These are phyloP conservation scores for Apamea epomidion DNA, from an alignment of 2,888 invertebrate genomes.

Conservation along the genomic window DNA sequence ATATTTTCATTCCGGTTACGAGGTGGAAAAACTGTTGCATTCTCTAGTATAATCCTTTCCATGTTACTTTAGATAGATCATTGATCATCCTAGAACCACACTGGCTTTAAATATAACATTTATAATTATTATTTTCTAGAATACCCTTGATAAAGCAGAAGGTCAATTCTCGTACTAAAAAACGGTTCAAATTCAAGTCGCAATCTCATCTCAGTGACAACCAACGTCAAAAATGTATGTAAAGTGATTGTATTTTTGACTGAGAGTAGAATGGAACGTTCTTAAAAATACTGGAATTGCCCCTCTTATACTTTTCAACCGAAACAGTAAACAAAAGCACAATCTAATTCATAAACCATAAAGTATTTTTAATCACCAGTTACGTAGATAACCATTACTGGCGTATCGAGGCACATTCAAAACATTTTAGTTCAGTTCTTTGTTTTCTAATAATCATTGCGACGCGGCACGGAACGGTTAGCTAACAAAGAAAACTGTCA, in stretches of 20 bases:
- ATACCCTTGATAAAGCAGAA: neutral
- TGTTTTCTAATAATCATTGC: conserved; percentile 66
- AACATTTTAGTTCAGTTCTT: conserved; percentile 61
- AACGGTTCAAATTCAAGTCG: neutral
- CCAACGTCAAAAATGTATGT: neutral
- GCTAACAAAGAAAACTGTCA: conserved; percentile 57
- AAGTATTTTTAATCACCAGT: conserved; percentile 60
- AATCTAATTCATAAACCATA: conserved; percentile 21
- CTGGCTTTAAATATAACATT: neutral
- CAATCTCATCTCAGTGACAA: neutral
- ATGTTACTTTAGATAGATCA: too few relatives aligned
- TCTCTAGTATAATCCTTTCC: neutral
- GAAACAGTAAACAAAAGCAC: neutral
- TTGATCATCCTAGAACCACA: neutral
- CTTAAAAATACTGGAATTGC: neutral
- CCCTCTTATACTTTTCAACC: neutral
- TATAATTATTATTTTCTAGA: neutral
- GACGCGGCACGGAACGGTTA: conserved; percentile 63
- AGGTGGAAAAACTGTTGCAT: too few relatives aligned
- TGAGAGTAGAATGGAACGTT: neutral
- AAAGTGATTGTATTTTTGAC: neutral
- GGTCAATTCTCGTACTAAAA: neutral
- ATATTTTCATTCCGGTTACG: neutral
- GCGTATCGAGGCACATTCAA: conserved; percentile 51
- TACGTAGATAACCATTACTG: conserved; percentile 57